A percentile compares a stretch with the other conserved stretches of the same genome.
Conservation (phyloP, 2,888 invertebrate genomes). For the Brachypalpus laphriformis region DNA sequence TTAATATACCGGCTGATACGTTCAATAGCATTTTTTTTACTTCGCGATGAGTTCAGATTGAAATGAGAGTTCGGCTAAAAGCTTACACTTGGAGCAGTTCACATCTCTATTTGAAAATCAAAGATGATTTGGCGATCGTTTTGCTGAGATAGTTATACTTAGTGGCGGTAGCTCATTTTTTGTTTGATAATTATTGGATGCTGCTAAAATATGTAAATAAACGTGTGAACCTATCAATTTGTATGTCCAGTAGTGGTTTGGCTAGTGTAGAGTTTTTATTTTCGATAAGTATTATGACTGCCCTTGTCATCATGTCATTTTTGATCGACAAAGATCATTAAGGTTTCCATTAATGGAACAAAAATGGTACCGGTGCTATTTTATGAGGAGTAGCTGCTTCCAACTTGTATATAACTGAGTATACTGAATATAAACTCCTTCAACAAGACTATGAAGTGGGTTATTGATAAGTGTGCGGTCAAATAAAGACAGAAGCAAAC, state of each 20-base stretch:
- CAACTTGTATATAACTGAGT: neutral
- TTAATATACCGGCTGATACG: conserved; percentile 27
- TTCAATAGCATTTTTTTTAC: conserved; percentile 14
- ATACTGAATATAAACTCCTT: too few relatives aligned
- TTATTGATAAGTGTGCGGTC: neutral
- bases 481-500: neutral
- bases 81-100: neutral
- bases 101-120: neutral
- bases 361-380: conserved; percentile 13
- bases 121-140: neutral
- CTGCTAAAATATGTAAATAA: conserved; percentile 24
- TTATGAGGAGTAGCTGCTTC: neutral
- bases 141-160: neutral
- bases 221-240: conserved; percentile 22
- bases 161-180: neutral
- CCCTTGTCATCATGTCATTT: neutral
- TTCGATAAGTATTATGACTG: neutral
- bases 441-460: neutral
- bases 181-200: neutral
- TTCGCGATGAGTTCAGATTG: conserved; percentile 11
- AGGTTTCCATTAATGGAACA: conserved; percentile 14
- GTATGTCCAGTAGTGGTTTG: conserved; percentile 13
- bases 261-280: neutral
- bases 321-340: neutral
- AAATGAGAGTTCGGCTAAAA: neutral